phyloP scores from a whole-genome alignment of 1,140 invertebrate genomes.

The Gryon sp. region DNA sequence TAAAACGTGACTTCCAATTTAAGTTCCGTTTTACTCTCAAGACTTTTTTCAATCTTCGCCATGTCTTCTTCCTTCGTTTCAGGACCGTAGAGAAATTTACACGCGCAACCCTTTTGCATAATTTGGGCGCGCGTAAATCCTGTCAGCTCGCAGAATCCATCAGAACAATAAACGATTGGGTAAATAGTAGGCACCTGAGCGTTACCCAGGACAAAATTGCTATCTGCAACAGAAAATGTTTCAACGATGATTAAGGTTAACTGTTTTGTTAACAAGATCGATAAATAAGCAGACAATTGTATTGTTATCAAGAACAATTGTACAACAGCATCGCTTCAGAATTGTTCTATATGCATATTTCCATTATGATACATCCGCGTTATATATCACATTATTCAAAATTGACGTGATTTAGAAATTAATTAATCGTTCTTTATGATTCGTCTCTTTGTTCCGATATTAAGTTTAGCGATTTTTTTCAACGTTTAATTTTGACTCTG shows the following conservation, averaged over 20 bases:
- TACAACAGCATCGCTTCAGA: too few species aligned
- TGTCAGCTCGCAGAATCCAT: conserved; percentile 98
- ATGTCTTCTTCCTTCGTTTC: conserved; percentile 95
- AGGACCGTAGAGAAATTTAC: conserved; percentile 95
- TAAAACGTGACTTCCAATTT: conserved; percentile 97
- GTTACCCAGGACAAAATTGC: conserved; percentile 98
- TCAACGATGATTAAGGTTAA: not conserved
- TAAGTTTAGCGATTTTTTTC: too few species aligned
- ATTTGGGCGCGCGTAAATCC: conserved; percentile 96
- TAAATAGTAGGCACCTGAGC: conserved; percentile 93
- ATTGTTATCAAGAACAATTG: not conserved
- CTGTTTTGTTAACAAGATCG: not conserved
- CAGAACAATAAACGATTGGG: conserved; percentile 98
- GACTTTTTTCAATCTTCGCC: conserved; percentile 91
- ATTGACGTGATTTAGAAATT: too few species aligned
- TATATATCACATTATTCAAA: too few species aligned
- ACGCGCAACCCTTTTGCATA: conserved; percentile 97
- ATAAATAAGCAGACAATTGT: not conserved
- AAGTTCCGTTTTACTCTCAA: conserved; percentile 93
- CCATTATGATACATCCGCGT: too few species aligned
- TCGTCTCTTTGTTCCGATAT: too few species aligned
- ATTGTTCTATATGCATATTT: too few species aligned
- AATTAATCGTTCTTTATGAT: too few species aligned
- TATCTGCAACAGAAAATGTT: conserved; percentile 86
- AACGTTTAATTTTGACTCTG: too few species aligned